Percentiles rank a stretch among this genome's conserved stretches.
Evolutionary conservation across 2,113 vertebrate species (phyloP).

Genomic region (Eulacestoma nigropectus): DNA sequence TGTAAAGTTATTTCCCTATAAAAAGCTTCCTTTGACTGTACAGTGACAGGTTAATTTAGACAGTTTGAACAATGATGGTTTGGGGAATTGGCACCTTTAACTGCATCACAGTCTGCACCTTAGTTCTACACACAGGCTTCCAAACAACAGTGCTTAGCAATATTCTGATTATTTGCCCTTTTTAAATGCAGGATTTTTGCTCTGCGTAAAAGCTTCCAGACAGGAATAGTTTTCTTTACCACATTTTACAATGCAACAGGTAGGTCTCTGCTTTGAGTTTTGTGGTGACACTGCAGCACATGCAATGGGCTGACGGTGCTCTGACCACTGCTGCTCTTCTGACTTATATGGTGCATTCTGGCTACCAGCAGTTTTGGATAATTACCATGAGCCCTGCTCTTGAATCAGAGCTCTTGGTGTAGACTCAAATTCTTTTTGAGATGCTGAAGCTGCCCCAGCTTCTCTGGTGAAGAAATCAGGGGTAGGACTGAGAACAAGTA

Average conservation of each 20-base stretch:
- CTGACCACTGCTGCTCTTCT: neutral
- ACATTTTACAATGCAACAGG: neutral
- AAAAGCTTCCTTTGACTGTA: neutral
- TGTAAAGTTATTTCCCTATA: neutral
- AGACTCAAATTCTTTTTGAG: neutral
- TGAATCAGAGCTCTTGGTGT: neutral
- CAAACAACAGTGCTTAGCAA: neutral
- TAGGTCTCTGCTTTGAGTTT: neutral
- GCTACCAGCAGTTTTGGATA: neutral
- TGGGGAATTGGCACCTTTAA: neutral
- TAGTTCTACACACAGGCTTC: neutral
- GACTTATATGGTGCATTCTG: neutral
- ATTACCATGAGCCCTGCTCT: neutral
- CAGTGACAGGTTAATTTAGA: neutral
- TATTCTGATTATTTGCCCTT: neutral
- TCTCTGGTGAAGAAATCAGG: neutral
- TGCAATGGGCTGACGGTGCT: neutral
- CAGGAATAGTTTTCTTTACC: neutral
- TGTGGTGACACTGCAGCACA: accelerated
- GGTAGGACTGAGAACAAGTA: neutral
- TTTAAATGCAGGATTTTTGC: neutral
- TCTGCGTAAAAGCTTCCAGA: neutral
- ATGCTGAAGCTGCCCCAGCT: neutral
- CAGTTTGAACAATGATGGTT: neutral
- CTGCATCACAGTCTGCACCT: neutral